Evolutionary conservation across 2,888 invertebrate species (phyloP).

Genomic region (Anaspis maculata): DNA sequence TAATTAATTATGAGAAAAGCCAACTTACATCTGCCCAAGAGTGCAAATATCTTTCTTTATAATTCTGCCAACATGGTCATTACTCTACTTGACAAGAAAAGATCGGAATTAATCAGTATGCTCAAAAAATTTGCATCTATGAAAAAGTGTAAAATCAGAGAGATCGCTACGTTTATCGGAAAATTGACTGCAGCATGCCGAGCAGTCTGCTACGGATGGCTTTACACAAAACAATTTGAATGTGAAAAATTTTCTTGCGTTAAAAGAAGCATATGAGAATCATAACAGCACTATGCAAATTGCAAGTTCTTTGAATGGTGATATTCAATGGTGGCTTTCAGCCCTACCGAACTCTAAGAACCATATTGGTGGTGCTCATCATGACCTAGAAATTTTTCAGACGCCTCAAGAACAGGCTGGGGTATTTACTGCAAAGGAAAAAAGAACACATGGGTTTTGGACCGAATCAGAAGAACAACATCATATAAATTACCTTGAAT

Average conservation of each 20-base stretch:
- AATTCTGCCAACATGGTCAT: no score
- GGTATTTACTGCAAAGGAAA: conserved; percentile 1
- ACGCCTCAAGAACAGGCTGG: conserved; percentile 5
- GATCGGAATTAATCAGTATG: no score
- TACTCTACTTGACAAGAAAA: no score
- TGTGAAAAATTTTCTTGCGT: conserved; percentile 10
- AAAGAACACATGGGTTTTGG: conserved; percentile 4
- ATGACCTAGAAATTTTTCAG: conserved; percentile 4
- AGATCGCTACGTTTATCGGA: no score
- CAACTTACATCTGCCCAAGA: no score
- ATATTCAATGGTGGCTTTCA: conserved; percentile 2
- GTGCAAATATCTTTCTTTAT: no score
- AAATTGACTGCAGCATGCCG: no score
- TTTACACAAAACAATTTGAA: conserved; percentile 15
- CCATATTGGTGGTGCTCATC: background rate
- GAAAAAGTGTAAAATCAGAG: no score
- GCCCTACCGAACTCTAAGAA: background rate
- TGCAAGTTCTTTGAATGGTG: background rate
- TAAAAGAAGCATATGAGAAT: conserved; percentile 5
- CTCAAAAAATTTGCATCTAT: no score
- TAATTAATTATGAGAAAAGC: no score
- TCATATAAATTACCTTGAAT: conserved; percentile 6
- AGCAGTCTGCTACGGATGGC: no score
- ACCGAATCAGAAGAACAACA: background rate
- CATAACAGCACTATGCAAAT: conserved; percentile 4